Conservation (phyloP, 2,797 vertebrate species). For the Manis crassicaudata region DNA sequence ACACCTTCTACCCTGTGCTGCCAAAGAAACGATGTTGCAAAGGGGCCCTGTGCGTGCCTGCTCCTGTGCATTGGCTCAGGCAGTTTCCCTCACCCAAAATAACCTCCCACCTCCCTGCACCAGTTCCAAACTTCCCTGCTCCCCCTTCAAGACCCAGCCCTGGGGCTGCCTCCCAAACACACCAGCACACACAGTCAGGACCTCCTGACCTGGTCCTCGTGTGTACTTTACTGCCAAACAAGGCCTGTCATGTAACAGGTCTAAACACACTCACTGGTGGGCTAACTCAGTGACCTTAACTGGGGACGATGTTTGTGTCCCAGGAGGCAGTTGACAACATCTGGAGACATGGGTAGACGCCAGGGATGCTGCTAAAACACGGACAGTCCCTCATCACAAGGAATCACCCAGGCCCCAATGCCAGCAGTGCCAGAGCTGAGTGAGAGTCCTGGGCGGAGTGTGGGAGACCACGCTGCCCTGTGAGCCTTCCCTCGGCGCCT, state of each 20-base stretch:
- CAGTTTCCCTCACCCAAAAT: not conserved
- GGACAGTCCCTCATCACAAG: not conserved
- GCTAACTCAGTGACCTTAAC: not conserved
- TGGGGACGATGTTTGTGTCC: not conserved
- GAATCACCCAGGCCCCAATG: not conserved
- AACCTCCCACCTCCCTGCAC: not conserved
- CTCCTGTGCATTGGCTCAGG: not conserved
- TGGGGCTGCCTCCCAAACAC: rapidly evolving
- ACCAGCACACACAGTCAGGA: not conserved
- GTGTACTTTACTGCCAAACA: not conserved
- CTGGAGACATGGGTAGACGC: not conserved
- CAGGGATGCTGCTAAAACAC: not conserved
- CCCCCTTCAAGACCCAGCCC: not conserved
- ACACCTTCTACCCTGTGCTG: not conserved
- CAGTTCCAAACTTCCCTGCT: not conserved
- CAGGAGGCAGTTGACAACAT: not conserved
- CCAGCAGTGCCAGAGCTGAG: not conserved
- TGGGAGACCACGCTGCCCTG: not conserved
- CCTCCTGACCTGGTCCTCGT: not conserved
- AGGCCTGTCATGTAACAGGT: not conserved
- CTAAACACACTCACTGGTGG: not conserved
- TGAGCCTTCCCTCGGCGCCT: not conserved
- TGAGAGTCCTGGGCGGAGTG: not conserved
- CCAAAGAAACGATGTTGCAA: not conserved
- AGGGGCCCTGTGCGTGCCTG: not conserved